These are phyloP conservation scores for Idaea aversata DNA, from an alignment of 2,888 invertebrate species.

Conservation along the genomic window DNA sequence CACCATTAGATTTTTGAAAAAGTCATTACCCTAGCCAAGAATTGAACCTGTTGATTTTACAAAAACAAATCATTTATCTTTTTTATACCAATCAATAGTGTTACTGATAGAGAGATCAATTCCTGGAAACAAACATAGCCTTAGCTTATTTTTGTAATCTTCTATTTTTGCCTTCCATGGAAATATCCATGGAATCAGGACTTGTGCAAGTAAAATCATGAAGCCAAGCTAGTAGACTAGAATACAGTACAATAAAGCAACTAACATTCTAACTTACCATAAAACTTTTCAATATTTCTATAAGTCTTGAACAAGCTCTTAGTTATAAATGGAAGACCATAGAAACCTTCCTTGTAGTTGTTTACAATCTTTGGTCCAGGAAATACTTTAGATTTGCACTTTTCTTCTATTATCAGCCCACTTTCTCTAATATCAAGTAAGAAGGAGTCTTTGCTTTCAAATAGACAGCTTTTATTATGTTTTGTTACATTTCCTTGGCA, in stretches of 20 bases:
- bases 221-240: neutral
- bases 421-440: conserved; percentile 63
- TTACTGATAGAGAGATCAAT: too few relatives aligned
- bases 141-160: too few relatives aligned
- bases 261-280: conserved; percentile 81
- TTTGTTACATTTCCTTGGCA: conserved; percentile 50
- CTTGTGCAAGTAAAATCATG: neutral
- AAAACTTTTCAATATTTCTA: conserved; percentile 89
- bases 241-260: neutral
- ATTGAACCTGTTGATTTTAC: too few relatives aligned
- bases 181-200: too few relatives aligned
- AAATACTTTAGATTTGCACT: conserved; percentile 13
- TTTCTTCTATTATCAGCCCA: conserved; percentile 37
- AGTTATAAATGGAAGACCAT: conserved; percentile 87
- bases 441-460: conserved; percentile 70
- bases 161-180: too few relatives aligned
- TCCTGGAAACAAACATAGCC: too few relatives aligned
- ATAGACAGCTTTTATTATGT: conserved; percentile 43
- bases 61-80: too few relatives aligned
- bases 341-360: conserved; percentile 75
- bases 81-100: too few relatives aligned
- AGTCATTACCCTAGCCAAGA: too few relatives aligned
- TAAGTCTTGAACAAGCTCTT: conserved; percentile 85
- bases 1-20: too few relatives aligned
- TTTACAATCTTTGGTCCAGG: conserved; percentile 20